Percentiles rank a stretch among this genome's conserved stretches.
phyloP scores from a whole-genome alignment of 2,797 vertebrate species.

The Phataginus tricuspis region DNA sequence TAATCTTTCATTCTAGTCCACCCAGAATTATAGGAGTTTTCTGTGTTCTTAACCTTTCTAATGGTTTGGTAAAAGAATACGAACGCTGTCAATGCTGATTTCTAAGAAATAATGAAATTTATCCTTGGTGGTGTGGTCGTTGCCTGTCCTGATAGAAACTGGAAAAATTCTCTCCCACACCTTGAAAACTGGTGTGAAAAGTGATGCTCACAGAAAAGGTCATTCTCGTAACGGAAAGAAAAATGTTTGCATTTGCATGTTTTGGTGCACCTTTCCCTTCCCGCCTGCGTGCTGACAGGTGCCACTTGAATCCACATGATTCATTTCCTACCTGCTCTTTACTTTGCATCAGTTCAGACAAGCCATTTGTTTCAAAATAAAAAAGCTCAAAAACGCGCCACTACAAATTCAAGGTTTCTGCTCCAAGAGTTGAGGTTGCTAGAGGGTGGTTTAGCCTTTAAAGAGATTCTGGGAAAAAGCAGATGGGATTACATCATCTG shows the following conservation, averaged over 20 bases:
- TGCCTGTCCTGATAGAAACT: background rate
- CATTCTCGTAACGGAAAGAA: conserved; percentile 44
- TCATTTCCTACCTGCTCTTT: background rate
- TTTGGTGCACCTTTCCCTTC: background rate
- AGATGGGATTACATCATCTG: background rate
- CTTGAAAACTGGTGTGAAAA: background rate
- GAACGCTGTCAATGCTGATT: fast-evolving
- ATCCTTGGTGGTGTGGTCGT: background rate
- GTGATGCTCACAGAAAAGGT: background rate
- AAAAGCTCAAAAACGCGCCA: background rate
- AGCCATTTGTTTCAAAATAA: background rate
- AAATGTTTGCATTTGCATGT: background rate
- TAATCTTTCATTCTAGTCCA: background rate
- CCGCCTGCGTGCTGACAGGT: background rate
- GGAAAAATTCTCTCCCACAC: background rate
- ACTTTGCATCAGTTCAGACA: background rate
- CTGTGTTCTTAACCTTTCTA: background rate
- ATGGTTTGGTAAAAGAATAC: background rate
- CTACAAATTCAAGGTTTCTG: background rate
- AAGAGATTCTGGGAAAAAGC: background rate
- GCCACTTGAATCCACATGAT: background rate
- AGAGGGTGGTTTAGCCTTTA: background rate
- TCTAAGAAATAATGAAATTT: background rate
- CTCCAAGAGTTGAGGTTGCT: background rate
- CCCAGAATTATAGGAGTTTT: background rate